phyloP scores from a whole-genome alignment of 2,797 vertebrate species.

The Typhlichthys eigenmanni region DNA sequence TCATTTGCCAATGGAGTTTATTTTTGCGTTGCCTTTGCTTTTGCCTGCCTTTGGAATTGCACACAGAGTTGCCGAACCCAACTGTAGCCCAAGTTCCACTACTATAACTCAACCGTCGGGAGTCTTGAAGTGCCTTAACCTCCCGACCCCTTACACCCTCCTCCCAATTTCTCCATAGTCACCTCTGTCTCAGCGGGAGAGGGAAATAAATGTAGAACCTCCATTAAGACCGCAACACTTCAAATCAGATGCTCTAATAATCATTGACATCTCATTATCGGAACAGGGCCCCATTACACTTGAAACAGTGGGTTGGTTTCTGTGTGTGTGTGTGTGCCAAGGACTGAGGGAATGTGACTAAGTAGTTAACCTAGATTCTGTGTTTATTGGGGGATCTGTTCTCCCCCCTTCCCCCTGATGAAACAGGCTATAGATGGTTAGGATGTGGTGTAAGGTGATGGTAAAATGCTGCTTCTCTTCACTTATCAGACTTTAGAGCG shows the following conservation, averaged over 20 bases:
- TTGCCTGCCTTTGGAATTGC: constrained; percentile 76
- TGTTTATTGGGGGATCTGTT: constrained; percentile 23
- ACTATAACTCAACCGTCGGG: constrained; percentile 60
- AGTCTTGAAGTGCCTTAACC: constrained; percentile 82
- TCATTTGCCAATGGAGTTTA: constrained; percentile 48
- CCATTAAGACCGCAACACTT: constrained; percentile 21
- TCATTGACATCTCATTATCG: constrained; percentile 18
- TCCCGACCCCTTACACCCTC: constrained; percentile 44
- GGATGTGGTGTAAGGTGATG: constrained; percentile 41
- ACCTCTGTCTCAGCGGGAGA: constrained; percentile 3
- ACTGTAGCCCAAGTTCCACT: constrained; percentile 56
- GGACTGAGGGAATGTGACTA: constrained; percentile 56
- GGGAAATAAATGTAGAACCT: constrained; percentile 7
- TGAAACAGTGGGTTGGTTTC: constrained; percentile 33
- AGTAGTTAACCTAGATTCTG: constrained; percentile 26
- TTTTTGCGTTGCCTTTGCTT: constrained; percentile 62
- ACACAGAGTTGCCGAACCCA: constrained; percentile 67
- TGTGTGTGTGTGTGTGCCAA: constrained; percentile 50
- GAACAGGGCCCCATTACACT: constrained; percentile 41
- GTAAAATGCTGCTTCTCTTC: constrained; percentile 72
- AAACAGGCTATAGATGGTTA: constrained; percentile 44
- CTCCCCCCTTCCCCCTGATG: constrained; percentile 17
- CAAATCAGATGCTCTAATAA: constrained; percentile 19
- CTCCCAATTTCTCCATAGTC: constrained; percentile 6
- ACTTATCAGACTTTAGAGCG: constrained; percentile 42